Evolutionary conservation across 2,888 invertebrate genomes (phyloP), one percentile per base, ranked within the genome.

Genomic region (Synergus gifuensis): DNA sequence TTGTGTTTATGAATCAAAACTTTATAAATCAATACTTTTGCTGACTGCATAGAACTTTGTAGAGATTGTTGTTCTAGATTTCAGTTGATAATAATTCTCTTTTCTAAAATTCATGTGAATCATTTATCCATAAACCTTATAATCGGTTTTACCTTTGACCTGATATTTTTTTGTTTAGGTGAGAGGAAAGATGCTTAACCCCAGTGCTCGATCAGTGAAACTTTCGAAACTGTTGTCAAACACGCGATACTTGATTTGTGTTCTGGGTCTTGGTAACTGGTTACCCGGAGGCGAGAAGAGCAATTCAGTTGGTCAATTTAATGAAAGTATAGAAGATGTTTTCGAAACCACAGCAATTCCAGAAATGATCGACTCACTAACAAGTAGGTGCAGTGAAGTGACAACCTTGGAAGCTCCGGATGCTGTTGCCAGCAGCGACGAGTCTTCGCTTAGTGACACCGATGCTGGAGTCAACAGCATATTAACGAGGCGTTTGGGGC

Each of bases 171-270:
- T 79, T 81, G 80, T 92, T 92, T 54, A 96, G 96, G 95, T 97
- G 85, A 95, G 95, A 86, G 96, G 96, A 3, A 96, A 96, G 92
- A 94, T 95, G 85, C 92, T 97, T 85, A 96, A 96, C 87, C 94
- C 96, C 58, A 94, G 94, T 76, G 94, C 95, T 0, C 95, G 97
- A 86, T 95, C 96, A 12, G 95, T 96, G 80, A 95, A 95, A 91
- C 94, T 98, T 77, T 94, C 94, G 79, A 95, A 96, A 89, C 93
- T 98, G 84, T 94, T 94, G 82, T 95, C 98, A 4, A 97, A 96
- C 88, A 96, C 96, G 3, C 95, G 96, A 84, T 98, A 98, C 92
- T 94, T 96, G 82, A 96, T 98, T 88, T 98, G 98, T 92, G 97
- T 98, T 78, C 94, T 97, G 87, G 98, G 97, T n/a, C 93, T 97